Evolutionary conservation across 2,888 invertebrate genomes (phyloP).

Genomic region (Caenorhabditis japonica): DNA sequence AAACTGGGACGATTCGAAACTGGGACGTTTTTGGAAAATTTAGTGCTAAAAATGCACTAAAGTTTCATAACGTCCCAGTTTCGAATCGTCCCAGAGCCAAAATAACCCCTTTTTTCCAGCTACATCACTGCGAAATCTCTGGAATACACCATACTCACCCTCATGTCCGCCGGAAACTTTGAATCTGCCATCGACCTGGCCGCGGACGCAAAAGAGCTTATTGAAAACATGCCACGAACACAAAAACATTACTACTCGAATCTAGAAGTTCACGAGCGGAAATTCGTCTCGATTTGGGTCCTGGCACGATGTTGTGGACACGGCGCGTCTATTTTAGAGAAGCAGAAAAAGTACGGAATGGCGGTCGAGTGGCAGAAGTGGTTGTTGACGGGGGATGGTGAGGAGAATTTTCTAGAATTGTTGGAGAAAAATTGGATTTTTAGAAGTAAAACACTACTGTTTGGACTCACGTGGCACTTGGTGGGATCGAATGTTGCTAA

Average conservation of each 20-base stretch:
- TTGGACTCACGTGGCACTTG: slow-evolving; percentile 79
- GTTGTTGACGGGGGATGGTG: slow-evolving; percentile 80
- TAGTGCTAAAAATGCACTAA: no score
- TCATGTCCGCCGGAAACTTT: slow-evolving; percentile 16
- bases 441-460: slow-evolving; percentile 75
- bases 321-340: slow-evolving; percentile 80
- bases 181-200: slow-evolving; percentile 42
- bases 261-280: slow-evolving; percentile 81
- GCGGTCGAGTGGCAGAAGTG: slow-evolving; percentile 81
- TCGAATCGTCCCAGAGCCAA: no score
- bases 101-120: slow-evolving; percentile 16
- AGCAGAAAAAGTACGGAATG: slow-evolving; percentile 78
- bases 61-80: no score
- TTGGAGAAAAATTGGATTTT: background rate
- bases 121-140: slow-evolving; percentile 58
- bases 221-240: slow-evolving; percentile 7
- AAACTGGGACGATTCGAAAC: no score
- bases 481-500: slow-evolving; percentile 82
- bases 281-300: slow-evolving; percentile 81
- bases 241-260: slow-evolving; percentile 16
- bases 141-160: slow-evolving; percentile 45
- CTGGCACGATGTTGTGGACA: slow-evolving; percentile 78
- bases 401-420: background rate
- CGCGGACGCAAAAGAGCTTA: slow-evolving; percentile 19
- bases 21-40: no score